Evolutionary conservation across 1,140 invertebrate species (phyloP), one percentile per base, ranked within the genome.

Genomic region (Saccostrea glomerata): DNA sequence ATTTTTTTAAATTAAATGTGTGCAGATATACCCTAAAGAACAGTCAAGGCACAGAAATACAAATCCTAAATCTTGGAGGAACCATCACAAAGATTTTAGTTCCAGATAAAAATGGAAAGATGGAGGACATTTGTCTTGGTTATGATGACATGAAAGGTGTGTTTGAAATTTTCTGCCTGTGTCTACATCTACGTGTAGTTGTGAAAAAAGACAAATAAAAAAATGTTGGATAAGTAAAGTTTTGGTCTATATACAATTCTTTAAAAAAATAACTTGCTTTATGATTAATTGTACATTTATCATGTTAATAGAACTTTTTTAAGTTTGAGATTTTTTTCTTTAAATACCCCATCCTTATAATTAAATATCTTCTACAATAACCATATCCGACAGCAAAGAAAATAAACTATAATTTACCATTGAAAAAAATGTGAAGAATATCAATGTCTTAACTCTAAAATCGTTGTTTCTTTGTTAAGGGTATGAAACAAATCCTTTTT

Each of bases 91-190:
- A 96, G 73, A 96, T 98, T 47, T 95, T 96, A 94, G 96, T 97
- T 0, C 97, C 97, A 0, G 97, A 98, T 94, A 96, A 96, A 90
- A 93, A 96, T 91, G 97, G 97, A 2, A 93, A 96, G 30, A 36
- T 96, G 6, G 96, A 95, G 13, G 97, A 98, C 93, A 96, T 98
- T 20, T 96, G 96, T 0, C 95, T 98, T 17, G 98, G 98, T 60
- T 98, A 97, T 93, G 97, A 98, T 94, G 95, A 97, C 92, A 94
- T 98, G 60, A 94, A 96, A 91, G 96, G 97, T 95, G 93, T 85
- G 47, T 47, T 47, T 47, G 47, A 47, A 47, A 47, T 3, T 47
- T 47, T 47, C 47, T 47, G 2, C 47, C 47, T 47, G 47, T 47
- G 47, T 47, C 47, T n/a, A n/a, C n/a, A n/a, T n/a, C n/a, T n/a